Conservation (phyloP, 1,140 invertebrate genomes). For the Chrysoperla carnea region DNA sequence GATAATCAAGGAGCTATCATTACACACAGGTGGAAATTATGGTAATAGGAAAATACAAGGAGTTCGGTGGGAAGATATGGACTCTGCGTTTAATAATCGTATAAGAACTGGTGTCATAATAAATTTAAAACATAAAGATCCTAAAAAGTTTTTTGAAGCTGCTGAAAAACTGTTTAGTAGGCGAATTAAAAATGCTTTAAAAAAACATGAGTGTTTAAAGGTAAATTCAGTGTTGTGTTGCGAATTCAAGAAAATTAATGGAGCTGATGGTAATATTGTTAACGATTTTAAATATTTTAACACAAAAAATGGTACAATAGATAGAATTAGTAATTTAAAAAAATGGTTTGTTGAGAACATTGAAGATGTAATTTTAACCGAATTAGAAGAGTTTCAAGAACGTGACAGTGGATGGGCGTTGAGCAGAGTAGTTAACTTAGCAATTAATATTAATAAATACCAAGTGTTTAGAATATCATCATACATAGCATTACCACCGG, state of each 20-base stretch:
- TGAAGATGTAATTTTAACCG: constrained; percentile 1
- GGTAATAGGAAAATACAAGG: no score
- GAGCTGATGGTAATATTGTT: constrained; percentile 1
- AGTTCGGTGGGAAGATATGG: neutral
- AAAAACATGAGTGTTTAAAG: neutral
- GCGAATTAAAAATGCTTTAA: constrained; percentile 1
- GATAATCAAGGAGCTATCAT: no score
- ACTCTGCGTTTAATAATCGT: constrained; percentile 4
- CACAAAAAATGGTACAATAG: no score
- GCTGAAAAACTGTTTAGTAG: constrained; percentile 2
- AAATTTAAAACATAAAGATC: constrained; percentile 7
- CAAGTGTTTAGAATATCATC: constrained; percentile 3
- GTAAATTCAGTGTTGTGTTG: constrained; percentile 5
- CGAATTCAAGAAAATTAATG: constrained; percentile 5
- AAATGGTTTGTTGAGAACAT: constrained; percentile 5
- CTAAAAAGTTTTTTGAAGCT: constrained; percentile 6
- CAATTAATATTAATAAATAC: constrained; percentile 14
- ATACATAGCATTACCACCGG: constrained; percentile 11
- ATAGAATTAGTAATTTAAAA: constrained; percentile 3
- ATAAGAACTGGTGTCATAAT: constrained; percentile 5
- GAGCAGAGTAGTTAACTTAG: constrained; percentile 11
- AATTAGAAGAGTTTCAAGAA: constrained; percentile 16
- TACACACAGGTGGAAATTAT: no score
- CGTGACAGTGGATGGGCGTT: constrained; percentile 18
- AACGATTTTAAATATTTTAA: constrained; percentile 6